Evolutionary conservation across 2,797 vertebrate genomes (phyloP), one percentile per base, ranked within the genome.

Genomic region (Typhlichthys subterraneus): DNA sequence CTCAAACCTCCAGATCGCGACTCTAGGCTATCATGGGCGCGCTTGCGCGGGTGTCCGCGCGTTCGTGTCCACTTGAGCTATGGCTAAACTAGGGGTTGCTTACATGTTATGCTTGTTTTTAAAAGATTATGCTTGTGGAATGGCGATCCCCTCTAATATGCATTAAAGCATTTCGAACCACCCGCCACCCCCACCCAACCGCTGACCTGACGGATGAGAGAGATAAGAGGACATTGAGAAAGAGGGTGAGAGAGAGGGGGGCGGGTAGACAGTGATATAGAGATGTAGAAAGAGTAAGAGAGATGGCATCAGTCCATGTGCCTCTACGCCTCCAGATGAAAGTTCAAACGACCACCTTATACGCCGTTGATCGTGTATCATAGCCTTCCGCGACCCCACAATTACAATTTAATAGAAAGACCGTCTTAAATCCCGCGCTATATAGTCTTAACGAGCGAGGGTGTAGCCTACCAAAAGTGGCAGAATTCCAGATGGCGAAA

Each of bases 361-460:
- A 85, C 80, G 77, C 83, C 80, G 76, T 87, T 93, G 91, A 94
- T 94, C 92, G 88, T 85, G 88, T 94, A 92, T 94, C 91, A 91
- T 87, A 85, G 92, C 87, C 87, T 91, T 83, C 85, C 57, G 72
- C 89, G 90, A 93, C 90, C 90, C 91, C 89, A 88, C 87, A 92
- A 92, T 93, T 90, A 90, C 90, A 81, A 84, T 93, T 91, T 93
- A 93, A 94, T 93, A 93, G 87, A 93, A 91, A 91, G 90, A 90
- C 85, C 88, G 86, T 88, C 90, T 91, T 84, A 90, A 92, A 92
- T 91, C 85, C 89, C 79, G 75, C 84, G 31, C 53, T 59, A 58
- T 19, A 19, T 83, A 91, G 85, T 91, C 85, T 89, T 89, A 9
- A 80, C 76, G 15, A 8, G 45, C 11, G 49, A 63, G 52, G 60